Evolutionary conservation across 2,113 vertebrate species (phyloP).

Genomic region (Centropus bengalensis): DNA sequence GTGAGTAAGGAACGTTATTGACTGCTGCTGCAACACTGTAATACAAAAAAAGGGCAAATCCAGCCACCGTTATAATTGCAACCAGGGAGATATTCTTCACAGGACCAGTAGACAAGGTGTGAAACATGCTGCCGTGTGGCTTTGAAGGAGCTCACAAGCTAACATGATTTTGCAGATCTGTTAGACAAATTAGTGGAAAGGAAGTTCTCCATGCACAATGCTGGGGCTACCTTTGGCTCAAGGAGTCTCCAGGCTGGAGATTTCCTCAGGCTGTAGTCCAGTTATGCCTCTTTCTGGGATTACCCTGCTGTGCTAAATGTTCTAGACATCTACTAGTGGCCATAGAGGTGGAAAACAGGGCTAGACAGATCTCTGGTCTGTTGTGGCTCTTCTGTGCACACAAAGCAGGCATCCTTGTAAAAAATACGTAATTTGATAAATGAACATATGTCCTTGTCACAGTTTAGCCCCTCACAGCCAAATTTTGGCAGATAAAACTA

Average conservation of each 20-base stretch:
- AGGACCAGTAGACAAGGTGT: not conserved
- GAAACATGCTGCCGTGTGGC: not conserved
- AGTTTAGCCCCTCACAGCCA: no score
- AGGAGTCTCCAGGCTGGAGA: not conserved
- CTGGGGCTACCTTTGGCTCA: not conserved
- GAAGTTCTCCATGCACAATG: not conserved
- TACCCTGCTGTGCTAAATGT: fast-evolving
- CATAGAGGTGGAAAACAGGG: not conserved
- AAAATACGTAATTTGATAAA: not conserved
- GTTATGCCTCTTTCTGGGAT: fast-evolving
- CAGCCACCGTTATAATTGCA: not conserved
- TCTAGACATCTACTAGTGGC: not conserved
- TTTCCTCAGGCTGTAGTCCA: not conserved
- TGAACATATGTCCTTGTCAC: not conserved
- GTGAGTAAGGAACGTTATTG: not conserved
- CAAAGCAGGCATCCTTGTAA: not conserved
- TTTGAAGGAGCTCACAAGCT: not conserved
- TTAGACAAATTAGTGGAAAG: not conserved
- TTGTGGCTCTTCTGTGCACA: not conserved
- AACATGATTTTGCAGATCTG: not conserved
- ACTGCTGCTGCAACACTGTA: not conserved
- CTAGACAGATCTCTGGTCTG: not conserved
- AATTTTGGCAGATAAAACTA: no score
- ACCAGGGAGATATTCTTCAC: not conserved
- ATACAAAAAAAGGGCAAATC: not conserved